Base-by-base conservation (phyloP, 2,113 vertebrate genomes). In the Colistium nudipinnis region DNA sequence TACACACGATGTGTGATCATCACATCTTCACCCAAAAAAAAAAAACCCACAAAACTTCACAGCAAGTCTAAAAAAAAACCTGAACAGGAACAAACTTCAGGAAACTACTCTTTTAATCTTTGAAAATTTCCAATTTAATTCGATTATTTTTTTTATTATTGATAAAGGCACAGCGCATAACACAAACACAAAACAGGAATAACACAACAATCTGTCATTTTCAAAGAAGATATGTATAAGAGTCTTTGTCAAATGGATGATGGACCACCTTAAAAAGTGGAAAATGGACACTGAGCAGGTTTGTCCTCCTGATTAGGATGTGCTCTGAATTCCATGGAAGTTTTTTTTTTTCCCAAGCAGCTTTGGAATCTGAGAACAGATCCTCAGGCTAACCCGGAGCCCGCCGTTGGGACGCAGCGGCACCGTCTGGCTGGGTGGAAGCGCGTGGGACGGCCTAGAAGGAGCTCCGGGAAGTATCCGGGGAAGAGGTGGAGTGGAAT, bases 391-490 rank as follows among this genome's bases (percentile, higher is more conserved):
- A 53, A 53, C 17, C 27, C 49, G n/a, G 17, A 53, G 28, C 49
- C n/a, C 19, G 17, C 28, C 12, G 49, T 4, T 30, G 17, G 27
- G 27, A 31, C 3, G 30, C 27, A 19, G 12, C 16, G 19, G 9
- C 66, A n/a, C 20, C 36, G 35, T 53, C 47, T 78, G 60, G 45
- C 39, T 11, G 13, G 24, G 19, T n/a, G 27, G 71, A 44, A 25
- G 19, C 20, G 12, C 35, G n/a, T 36, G 20, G 16, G 19, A 25
- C 48, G 6, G 14, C 27, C 16, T 17, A 48, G 22, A 28, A 43
- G 35, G 28, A 31, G 2, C 41, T 60, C 5, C 10, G 28, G 24
- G 39, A 44, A 25, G 4, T 17, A 43, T 16, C 31, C 19, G 11
- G 7, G 16, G 6, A n/a, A 52, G 17, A 44, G 3, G 19, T 31